Evolutionary conservation across 2,797 vertebrate genomes (phyloP), one percentile per base, ranked within the genome.

Genomic region (Anableps anableps): DNA sequence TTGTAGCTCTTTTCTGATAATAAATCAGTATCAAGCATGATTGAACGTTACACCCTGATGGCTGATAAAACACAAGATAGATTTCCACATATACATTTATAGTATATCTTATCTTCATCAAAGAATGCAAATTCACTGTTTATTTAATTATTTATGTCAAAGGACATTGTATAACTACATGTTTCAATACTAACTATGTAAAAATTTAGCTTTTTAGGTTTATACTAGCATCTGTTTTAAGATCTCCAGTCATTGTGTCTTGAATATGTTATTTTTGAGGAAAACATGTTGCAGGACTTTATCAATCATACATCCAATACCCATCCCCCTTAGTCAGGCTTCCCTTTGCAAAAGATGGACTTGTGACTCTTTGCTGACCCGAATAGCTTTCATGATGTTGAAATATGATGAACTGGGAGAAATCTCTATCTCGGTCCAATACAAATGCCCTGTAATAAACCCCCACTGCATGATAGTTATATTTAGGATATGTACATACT

Each of bases 301-400:
- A 50, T 31, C 29, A 76, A 21, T 26, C 51, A 55, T 2, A 29
- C 23, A 48, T n/a, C n/a, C n/a, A 26, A 16, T 0, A 17, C 23
- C 21, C 21, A 17, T 29, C 8, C 9, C 23, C 14, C 3, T n/a
- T 26, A 43, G 21, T 19, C 7, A 0, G 29, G 36, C 4, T 55
- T 70, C 29, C 4, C 9, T 45, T 47, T 78, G 36, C 48, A 0
- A 26, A 31, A 45, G n/a, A 34, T n/a, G 23, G 64, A 83, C 74
- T 72, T 45, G 74, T 62, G 47, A 53, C 26, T 70, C 16, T 77
- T 45, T 38, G 6, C 29, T 72, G 55, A 79, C 43, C 38, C 14
- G 1, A 19, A 58, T 17, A 1, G 9, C 23, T 50, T 21, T 34
- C 4, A 23, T 47, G 50, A 71, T 74, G 75, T 77, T 77, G 74